Evolutionary conservation across 1,140 invertebrate genomes (phyloP).

Genomic region (Dendroctonus ponderosae): DNA sequence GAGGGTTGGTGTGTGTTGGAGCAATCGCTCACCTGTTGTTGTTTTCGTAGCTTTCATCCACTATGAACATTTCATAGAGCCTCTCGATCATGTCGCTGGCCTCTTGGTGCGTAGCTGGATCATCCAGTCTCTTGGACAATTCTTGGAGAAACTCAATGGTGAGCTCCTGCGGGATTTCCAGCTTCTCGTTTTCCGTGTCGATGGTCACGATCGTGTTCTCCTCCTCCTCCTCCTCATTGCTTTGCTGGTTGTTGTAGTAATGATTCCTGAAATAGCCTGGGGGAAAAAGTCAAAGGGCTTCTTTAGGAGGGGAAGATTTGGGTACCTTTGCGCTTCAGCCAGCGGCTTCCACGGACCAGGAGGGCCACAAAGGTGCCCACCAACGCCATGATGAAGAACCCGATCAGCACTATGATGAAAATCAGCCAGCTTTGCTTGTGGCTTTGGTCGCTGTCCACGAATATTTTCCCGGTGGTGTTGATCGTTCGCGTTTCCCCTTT

Average conservation of each 20-base stretch:
- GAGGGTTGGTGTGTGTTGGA: neutral
- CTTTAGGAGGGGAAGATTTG: neutral
- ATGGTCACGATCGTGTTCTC: conserved; percentile 53
- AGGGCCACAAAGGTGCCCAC: conserved; percentile 54
- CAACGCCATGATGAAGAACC: conserved; percentile 55
- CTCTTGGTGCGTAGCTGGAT: conserved; percentile 70
- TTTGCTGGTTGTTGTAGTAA: conserved; percentile 41
- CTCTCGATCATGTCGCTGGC: conserved; percentile 76
- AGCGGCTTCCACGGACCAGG: conserved; percentile 54
- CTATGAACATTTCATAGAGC: conserved; percentile 74
- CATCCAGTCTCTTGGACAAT: conserved; percentile 66
- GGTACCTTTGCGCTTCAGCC: conserved; percentile 53
- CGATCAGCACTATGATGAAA: conserved; percentile 42
- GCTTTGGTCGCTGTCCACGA: conserved; percentile 33
- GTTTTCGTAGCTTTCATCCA: conserved; percentile 68
- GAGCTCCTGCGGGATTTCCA: conserved; percentile 71
- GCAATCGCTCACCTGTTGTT: conserved; percentile 52
- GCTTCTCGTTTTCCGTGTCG: conserved; percentile 54
- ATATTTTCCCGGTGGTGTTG: conserved; percentile 50
- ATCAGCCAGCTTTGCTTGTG: conserved; percentile 38
- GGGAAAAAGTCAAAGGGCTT: neutral
- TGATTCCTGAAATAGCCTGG: conserved; percentile 51
- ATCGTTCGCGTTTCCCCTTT: conserved; percentile 49
- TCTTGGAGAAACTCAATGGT: conserved; percentile 70
- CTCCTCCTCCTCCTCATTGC: conserved; percentile 42